Evolutionary conservation across 1,140 invertebrate species (phyloP).

Genomic region (Littorina saxatilis): DNA sequence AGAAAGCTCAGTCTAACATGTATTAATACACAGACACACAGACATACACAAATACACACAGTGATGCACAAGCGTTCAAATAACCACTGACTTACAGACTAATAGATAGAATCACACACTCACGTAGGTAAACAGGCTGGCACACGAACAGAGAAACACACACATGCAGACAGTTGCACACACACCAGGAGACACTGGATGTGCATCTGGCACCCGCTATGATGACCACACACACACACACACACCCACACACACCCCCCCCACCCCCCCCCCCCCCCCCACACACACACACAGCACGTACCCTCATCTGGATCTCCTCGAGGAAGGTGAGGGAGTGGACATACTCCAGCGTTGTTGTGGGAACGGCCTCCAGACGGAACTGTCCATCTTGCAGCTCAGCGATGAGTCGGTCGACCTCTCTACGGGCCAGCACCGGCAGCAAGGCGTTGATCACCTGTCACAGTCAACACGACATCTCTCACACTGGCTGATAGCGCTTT

Average conservation of each 20-base stretch:
- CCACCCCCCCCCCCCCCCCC: no score
- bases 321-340: conserved; percentile 84
- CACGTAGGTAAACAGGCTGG: no score
- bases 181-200: neutral
- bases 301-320: conserved; percentile 79
- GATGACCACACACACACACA: conserved; percentile 14
- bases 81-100: no score
- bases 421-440: conserved; percentile 79
- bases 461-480: conserved; percentile 15
- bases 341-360: conserved; percentile 81
- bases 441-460: conserved; percentile 73
- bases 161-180: no score
- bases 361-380: conserved; percentile 80
- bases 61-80: no score
- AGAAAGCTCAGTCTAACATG: no score
- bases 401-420: conserved; percentile 79
- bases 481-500: no score
- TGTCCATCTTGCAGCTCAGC: conserved; percentile 80
- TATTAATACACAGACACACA: no score
- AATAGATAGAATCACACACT: no score
- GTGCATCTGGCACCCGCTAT: no score
- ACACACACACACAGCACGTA: conserved; percentile 53
- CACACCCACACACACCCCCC: conserved; percentile 6
- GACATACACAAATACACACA: neutral
- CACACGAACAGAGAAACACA: no score